These are phyloP conservation scores for Meloidogyne chitwoodi DNA, from an alignment of 1,140 invertebrate genomes.

Conservation along the genomic window DNA sequence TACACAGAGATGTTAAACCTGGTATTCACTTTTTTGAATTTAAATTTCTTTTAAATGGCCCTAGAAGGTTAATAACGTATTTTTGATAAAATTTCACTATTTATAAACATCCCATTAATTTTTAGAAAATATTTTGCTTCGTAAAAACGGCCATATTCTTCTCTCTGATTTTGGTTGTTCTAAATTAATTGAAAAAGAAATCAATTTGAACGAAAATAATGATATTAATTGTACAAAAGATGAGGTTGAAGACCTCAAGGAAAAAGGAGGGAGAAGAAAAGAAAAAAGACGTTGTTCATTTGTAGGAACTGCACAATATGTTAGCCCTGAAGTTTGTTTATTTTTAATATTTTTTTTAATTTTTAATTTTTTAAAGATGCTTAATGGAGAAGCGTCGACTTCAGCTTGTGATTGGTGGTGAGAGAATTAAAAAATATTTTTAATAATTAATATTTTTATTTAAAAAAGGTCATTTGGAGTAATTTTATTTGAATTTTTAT, in stretches of 20 bases:
- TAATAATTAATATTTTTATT: too few species aligned
- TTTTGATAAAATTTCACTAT: too few species aligned
- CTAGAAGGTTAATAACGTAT: too few species aligned
- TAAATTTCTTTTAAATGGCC: too few species aligned
- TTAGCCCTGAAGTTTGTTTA: conserved; percentile 86
- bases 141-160: conserved; percentile 37
- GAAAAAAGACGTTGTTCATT: conserved; percentile 72
- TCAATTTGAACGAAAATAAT: not conserved
- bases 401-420: conserved; percentile 81
- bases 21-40: not conserved
- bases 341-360: not conserved
- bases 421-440: too few species aligned
- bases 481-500: conserved; percentile 92
- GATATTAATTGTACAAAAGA: not conserved
- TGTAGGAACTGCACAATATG: conserved; percentile 95
- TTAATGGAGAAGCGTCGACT: conserved; percentile 59
- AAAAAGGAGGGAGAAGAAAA: not conserved
- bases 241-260: not conserved
- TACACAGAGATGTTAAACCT: conserved; percentile 44
- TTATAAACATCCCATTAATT: not conserved
- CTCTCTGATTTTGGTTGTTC: conserved; percentile 45
- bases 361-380: conserved; percentile 54
- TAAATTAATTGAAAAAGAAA: conserved; percentile 8
- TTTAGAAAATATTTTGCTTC: conserved; percentile 39
- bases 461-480: conserved; percentile 22